Percentiles rank a stretch among this genome's conserved stretches.
Conservation (phyloP, 2,113 vertebrate species). For the Lagopus muta region DNA sequence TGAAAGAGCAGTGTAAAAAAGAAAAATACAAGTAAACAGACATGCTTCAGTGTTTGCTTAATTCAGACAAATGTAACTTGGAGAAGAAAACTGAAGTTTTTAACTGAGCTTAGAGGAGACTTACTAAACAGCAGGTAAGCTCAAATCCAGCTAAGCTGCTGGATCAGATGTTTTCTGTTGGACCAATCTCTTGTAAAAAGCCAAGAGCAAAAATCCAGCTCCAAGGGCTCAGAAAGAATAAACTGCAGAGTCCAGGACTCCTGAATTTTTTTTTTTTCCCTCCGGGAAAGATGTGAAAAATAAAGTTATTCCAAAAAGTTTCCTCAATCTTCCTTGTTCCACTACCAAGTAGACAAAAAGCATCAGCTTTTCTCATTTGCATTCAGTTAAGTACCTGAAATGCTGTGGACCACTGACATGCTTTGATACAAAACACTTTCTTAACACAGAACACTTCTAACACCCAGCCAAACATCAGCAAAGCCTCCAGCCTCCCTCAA, state of each 20-base stretch:
- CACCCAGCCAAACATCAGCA: not conserved
- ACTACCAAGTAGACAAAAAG: not conserved
- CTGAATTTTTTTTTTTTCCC: not conserved
- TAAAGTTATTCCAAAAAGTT: not conserved
- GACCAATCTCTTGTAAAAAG: not conserved
- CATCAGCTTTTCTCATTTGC: not conserved
- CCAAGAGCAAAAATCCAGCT: not conserved
- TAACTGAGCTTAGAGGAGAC: not conserved
- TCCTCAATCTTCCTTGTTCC: not conserved
- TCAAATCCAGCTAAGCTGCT: not conserved
- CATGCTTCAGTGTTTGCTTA: constrained; percentile 11
- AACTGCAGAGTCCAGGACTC: not conserved
- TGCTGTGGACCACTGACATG: not conserved
- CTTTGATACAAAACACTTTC: not conserved
- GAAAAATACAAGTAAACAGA: constrained; percentile 33
- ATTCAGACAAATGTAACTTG: not conserved
- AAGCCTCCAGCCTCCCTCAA: not conserved
- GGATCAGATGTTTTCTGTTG: not conserved
- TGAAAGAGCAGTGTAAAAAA: not conserved
- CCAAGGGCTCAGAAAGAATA: not conserved
- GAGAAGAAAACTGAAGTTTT: constrained; percentile 29
- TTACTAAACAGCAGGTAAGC: not conserved
- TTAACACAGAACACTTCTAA: not conserved
- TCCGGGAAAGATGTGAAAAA: not conserved
- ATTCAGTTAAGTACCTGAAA: not conserved